phyloP scores from a whole-genome alignment of 2,113 vertebrate species.

The Callospermophilus lateralis region DNA sequence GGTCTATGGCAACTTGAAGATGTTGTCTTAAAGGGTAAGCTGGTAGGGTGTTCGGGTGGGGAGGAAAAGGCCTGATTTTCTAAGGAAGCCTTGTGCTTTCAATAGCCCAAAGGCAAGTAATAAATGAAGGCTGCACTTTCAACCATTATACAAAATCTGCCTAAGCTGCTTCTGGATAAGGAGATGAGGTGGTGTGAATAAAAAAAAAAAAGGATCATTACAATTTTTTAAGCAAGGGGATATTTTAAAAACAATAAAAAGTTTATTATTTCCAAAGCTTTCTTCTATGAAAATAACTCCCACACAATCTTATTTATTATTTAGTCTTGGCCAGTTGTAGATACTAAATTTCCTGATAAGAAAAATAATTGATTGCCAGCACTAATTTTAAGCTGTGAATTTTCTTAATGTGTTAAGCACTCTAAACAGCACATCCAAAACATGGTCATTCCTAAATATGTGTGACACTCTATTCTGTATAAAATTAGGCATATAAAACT shows the following conservation, averaged over 20 bases:
- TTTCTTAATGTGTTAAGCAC: neutral
- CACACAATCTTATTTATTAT: conserved; percentile 6
- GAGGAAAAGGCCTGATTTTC: conserved; percentile 75
- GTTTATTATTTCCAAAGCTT: neutral
- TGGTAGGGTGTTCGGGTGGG: conserved; percentile 51
- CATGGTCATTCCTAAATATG: neutral
- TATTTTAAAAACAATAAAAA: conserved; percentile 54
- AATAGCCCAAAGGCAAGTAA: conserved; percentile 48
- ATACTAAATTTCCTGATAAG: neutral
- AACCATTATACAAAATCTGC: conserved; percentile 12
- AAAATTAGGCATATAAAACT: neutral
- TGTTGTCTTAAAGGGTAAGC: conserved; percentile 75
- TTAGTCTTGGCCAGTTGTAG: neutral
- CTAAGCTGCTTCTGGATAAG: neutral
- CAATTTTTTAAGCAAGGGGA: neutral
- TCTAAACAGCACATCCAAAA: neutral
- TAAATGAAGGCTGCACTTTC: conserved; percentile 61
- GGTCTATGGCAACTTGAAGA: conserved; percentile 86
- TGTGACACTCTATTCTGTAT: neutral
- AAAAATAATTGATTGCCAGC: conserved; percentile 15
- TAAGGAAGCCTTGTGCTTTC: conserved; percentile 74
- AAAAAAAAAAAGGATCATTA: neutral
- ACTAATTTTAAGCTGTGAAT: conserved; percentile 51
- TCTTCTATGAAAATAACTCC: neutral
- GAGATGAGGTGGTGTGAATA: neutral